Conservation (phyloP, 2,113 vertebrate species). For the Nothoprocta perdicaria region DNA sequence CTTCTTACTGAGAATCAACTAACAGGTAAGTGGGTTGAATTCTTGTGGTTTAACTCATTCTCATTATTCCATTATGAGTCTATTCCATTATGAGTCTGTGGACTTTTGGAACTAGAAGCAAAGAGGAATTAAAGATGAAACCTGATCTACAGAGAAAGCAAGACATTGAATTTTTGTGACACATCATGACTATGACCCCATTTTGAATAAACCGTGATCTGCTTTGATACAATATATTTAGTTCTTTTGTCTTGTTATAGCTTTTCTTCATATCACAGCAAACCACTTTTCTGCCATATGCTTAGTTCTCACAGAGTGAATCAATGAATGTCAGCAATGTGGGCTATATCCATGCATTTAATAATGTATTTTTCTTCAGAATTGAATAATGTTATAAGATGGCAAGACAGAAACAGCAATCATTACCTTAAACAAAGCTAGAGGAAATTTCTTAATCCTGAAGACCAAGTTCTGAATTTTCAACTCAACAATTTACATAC, state of each 20-base stretch:
- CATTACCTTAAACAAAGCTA: neutral
- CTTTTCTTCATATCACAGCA: neutral
- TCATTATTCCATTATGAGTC: neutral
- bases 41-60: neutral
- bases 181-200: neutral
- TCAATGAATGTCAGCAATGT: neutral
- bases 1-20: neutral
- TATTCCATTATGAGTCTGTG: neutral
- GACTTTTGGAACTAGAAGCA: neutral
- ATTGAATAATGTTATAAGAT: neutral
- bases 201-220: neutral
- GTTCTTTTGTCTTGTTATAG: neutral
- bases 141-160: neutral
- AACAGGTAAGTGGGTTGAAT: too few species aligned
- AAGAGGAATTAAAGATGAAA: neutral
- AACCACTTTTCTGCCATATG: neutral
- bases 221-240: neutral
- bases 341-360: neutral
- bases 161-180: neutral
- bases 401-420: neutral
- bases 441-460: neutral
- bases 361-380: neutral
- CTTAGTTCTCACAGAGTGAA: neutral
- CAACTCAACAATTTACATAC: neutral
- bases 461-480: neutral